Conservation (phyloP, 2,113 vertebrate genomes). For the Orycteropus afer region DNA sequence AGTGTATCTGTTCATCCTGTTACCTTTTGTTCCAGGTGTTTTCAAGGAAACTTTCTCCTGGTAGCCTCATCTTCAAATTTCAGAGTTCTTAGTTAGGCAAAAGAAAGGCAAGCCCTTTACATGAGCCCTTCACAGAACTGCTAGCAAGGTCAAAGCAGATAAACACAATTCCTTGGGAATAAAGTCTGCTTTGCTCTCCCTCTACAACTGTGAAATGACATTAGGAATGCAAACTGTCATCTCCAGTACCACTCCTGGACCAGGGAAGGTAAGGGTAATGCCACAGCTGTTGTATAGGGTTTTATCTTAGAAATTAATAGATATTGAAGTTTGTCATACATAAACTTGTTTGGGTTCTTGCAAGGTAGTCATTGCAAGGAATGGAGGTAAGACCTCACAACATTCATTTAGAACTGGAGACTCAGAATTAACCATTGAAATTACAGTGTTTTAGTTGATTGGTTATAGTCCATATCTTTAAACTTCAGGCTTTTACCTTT, state of each 20-base stretch:
- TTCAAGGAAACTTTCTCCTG: background rate
- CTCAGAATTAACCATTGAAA: no score
- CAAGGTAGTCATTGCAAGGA: no score
- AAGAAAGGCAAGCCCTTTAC: background rate
- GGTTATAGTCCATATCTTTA: no score
- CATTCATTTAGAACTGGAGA: no score
- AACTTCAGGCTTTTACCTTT: no score
- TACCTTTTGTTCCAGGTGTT: background rate
- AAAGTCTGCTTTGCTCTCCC: background rate
- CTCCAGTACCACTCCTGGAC: background rate
- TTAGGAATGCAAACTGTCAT: background rate
- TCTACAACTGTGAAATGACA: background rate
- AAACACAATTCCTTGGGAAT: background rate
- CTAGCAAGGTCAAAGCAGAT: background rate
- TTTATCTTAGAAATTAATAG: no score
- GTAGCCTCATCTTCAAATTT: background rate
- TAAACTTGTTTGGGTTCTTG: no score
- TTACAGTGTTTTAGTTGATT: no score
- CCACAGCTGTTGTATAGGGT: background rate
- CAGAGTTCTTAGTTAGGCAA: background rate
- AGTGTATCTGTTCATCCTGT: no score
- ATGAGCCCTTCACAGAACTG: background rate
- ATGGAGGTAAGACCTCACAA: no score
- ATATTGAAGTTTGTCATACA: no score
- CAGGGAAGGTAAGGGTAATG: background rate